These are phyloP conservation scores for Crematogaster levior DNA, from an alignment of 2,888 invertebrate genomes.

Conservation along the genomic window DNA sequence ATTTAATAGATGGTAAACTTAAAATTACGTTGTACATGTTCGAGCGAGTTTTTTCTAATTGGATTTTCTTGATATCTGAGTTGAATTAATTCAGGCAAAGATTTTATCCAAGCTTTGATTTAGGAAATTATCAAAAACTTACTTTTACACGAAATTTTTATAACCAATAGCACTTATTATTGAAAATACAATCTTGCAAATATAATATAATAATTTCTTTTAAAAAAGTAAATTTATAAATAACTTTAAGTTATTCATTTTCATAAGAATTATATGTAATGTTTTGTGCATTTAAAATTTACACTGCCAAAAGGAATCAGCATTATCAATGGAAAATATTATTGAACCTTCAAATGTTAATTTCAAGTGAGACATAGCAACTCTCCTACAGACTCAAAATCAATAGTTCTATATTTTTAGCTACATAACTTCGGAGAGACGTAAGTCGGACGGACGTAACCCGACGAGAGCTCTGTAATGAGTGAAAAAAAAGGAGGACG, in stretches of 20 bases:
- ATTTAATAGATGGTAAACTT: background rate
- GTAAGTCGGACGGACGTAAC: conserved; percentile 22
- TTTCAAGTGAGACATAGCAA: background rate
- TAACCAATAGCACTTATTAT: background rate
- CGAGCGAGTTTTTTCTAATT: background rate
- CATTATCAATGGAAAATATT: background rate
- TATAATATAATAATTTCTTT: background rate
- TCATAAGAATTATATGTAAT: background rate
- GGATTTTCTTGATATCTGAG: background rate
- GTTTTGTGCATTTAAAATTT: background rate
- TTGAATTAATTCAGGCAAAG: background rate
- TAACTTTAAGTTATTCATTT: background rate
- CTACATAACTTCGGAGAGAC: conserved; percentile 19
- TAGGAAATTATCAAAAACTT: background rate
- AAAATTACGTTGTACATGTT: background rate
- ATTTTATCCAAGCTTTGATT: too few species aligned
- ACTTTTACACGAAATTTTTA: background rate
- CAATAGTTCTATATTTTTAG: conserved; percentile 39
- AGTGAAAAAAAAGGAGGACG: background rate
- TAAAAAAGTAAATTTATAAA: background rate
- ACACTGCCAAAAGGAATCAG: background rate
- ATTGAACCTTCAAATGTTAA: background rate
- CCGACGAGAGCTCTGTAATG: background rate
- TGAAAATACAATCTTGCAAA: background rate
- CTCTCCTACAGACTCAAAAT: conserved; percentile 23